phyloP scores from a whole-genome alignment of 2,797 vertebrate genomes.

The Schizopygopsis malacanthus region DNA sequence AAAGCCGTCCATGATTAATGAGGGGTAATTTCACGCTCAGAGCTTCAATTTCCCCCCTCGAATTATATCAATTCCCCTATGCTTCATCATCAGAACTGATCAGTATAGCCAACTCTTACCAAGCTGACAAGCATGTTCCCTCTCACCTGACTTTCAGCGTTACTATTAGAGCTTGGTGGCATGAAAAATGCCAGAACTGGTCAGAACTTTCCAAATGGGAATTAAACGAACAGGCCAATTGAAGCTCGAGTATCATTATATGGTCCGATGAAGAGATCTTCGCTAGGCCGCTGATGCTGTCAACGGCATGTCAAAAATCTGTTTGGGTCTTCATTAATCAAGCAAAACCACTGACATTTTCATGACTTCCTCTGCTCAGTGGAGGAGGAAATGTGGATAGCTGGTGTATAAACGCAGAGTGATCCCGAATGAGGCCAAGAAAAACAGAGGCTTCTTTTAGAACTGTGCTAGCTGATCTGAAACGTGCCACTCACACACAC shows the following conservation, averaged over 20 bases:
- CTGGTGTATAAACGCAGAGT: slow-evolving; percentile 55
- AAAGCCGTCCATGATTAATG: slow-evolving; percentile 80
- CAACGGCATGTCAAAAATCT: slow-evolving; percentile 47
- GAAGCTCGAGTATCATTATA: slow-evolving; percentile 55
- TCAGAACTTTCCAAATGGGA: slow-evolving; percentile 36
- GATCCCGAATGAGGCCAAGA: slow-evolving; percentile 63
- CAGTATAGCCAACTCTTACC: slow-evolving; percentile 68
- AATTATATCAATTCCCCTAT: slow-evolving; percentile 74
- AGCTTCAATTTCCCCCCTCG: slow-evolving; percentile 77
- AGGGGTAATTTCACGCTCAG: slow-evolving; percentile 80
- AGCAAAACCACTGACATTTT: slow-evolving; percentile 68
- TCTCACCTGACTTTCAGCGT: slow-evolving; percentile 56
- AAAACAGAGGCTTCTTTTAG: slow-evolving; percentile 64
- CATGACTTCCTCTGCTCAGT: slow-evolving; percentile 61
- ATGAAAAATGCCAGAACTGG: slow-evolving; percentile 43
- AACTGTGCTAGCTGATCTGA: slow-evolving; percentile 36
- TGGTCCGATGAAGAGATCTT: slow-evolving; percentile 29
- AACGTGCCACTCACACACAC: slow-evolving; percentile 48
- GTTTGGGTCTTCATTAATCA: slow-evolving; percentile 62
- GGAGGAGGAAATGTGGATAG: slow-evolving; percentile 59
- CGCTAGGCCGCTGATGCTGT: slow-evolving; percentile 51
- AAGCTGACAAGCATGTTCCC: slow-evolving; percentile 51
- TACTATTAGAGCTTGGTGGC: slow-evolving; percentile 35
- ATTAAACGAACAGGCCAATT: slow-evolving; percentile 37
- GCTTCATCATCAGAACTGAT: slow-evolving; percentile 72